Conservation (phyloP, 2,888 invertebrate species). For the Dasysyrphus albostriatus region DNA sequence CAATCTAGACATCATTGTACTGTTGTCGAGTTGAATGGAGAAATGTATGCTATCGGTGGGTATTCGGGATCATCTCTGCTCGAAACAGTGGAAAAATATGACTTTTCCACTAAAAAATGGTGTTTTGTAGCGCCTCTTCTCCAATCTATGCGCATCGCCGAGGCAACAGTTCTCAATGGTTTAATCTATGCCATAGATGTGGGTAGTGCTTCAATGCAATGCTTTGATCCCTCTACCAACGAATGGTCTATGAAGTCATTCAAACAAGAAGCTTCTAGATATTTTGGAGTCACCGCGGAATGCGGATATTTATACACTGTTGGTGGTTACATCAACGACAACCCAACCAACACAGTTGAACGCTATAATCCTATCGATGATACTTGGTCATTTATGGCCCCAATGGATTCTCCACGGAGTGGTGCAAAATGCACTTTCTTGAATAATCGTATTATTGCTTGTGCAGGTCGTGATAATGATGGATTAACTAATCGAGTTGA, state of each 20-base stretch:
- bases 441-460: slow-evolving; percentile 7
- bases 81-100: slow-evolving; percentile 3
- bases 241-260: not conserved
- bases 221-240: not conserved
- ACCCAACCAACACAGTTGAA: not conserved
- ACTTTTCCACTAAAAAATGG: slow-evolving; percentile 2
- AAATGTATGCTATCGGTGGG: slow-evolving; percentile 37
- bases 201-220: not conserved
- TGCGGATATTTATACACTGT: slow-evolving; percentile 10
- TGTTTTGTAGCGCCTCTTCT: not conserved
- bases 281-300: not conserved
- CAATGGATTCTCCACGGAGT: not conserved
- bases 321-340: not conserved
- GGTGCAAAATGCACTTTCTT: not conserved
- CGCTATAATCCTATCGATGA: not conserved
- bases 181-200: not conserved
- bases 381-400: not conserved
- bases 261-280: not conserved
- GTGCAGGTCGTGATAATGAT: slow-evolving; percentile 1
- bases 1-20: not conserved
- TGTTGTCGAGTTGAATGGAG: slow-evolving; percentile 16
- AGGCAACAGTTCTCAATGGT: not conserved
- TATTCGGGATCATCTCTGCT: not conserved
- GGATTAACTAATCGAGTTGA: not conserved
- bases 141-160: not conserved